These are phyloP conservation scores for Neogale vison DNA, from an alignment of 2,113 vertebrate species.

Conservation along the genomic window DNA sequence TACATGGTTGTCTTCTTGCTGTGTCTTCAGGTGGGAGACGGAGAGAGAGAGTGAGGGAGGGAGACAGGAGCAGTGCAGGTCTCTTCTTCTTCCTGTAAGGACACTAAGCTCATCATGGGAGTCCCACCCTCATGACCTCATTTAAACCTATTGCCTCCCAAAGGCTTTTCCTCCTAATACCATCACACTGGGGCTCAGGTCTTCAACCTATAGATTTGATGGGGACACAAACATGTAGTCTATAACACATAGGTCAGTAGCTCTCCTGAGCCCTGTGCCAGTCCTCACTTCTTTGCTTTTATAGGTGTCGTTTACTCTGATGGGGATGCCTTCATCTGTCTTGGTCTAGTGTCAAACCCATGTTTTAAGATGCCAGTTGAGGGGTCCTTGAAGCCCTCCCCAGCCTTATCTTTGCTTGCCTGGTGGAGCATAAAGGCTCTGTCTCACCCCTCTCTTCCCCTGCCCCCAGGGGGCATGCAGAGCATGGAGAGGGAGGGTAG, in stretches of 20 bases:
- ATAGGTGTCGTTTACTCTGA: background rate
- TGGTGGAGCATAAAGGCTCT: background rate
- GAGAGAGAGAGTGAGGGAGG: too few relatives aligned
- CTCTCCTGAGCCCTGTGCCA: background rate
- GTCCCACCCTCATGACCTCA: background rate
- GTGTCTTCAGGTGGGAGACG: background rate
- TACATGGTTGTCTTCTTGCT: background rate
- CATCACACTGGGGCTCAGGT: rapidly evolving
- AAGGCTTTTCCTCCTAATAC: background rate
- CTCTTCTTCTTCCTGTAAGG: background rate
- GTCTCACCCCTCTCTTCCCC: background rate
- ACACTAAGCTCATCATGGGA: background rate
- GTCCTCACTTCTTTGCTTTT: background rate
- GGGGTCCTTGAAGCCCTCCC: background rate
- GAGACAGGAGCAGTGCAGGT: background rate
- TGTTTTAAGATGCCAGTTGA: background rate
- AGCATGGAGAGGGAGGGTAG: background rate
- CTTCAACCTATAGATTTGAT: background rate
- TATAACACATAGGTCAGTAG: background rate
- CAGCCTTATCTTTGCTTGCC: background rate
- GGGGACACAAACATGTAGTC: background rate
- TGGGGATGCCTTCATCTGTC: background rate
- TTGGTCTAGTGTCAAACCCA: background rate
- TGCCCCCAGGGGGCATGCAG: background rate
- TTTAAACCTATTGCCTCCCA: background rate